These are phyloP conservation scores for Heloderma charlesbogerti DNA, from an alignment of 2,113 vertebrate genomes.

Conservation along the genomic window DNA sequence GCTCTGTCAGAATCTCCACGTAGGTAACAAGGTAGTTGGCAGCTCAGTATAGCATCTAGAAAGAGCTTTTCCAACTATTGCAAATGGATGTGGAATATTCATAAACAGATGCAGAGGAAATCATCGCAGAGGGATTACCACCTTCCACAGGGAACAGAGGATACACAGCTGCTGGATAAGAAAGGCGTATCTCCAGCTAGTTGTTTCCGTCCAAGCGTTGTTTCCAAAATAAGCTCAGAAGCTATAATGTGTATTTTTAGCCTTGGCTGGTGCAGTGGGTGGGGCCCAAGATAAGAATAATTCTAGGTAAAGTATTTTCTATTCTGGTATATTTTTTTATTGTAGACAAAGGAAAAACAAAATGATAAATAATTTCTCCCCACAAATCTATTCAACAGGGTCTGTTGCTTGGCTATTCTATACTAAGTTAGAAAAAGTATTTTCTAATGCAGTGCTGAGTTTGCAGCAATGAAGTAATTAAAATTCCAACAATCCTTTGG, in stretches of 20 bases:
- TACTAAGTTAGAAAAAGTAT: too few species aligned
- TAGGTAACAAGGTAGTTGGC: slow-evolving; percentile 63
- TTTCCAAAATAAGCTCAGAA: slow-evolving; percentile 52
- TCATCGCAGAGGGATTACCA: slow-evolving; percentile 64
- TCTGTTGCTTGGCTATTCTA: background rate
- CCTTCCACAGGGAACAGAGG: slow-evolving; percentile 60
- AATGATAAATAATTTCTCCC: background rate
- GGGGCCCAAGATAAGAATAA: slow-evolving; percentile 19
- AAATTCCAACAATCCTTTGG: background rate
- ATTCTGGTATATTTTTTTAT: background rate
- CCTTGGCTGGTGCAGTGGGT: background rate
- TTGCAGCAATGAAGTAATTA: background rate
- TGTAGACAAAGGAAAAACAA: background rate
- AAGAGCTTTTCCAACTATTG: slow-evolving; percentile 67
- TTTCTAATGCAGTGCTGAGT: background rate
- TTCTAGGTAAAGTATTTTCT: slow-evolving; percentile 26
- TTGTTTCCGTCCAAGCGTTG: slow-evolving; percentile 49
- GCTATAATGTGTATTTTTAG: slow-evolving; percentile 32
- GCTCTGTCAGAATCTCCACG: slow-evolving; percentile 60
- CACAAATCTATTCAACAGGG: background rate
- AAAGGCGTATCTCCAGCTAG: slow-evolving; percentile 11
- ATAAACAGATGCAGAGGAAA: slow-evolving; percentile 68
- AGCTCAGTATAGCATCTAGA: slow-evolving; percentile 65
- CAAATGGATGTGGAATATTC: slow-evolving; percentile 66
- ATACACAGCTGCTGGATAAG: slow-evolving; percentile 62